Conservation (phyloP, 2,888 invertebrate genomes). For the Ochropleura leucogaster region DNA sequence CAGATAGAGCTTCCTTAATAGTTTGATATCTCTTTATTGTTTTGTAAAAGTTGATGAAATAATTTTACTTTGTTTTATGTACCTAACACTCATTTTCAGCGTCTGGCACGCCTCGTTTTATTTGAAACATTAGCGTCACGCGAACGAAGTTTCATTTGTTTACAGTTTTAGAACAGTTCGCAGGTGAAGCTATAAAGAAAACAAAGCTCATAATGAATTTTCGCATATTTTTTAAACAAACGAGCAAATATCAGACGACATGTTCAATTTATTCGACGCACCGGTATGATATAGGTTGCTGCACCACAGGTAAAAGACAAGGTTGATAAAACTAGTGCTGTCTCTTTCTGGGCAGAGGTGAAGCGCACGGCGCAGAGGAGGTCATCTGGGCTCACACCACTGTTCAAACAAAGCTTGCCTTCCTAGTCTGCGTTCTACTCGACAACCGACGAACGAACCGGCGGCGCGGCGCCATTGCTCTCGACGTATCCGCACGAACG, state of each 20-base stretch:
- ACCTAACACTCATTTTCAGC: slow-evolving; percentile 35
- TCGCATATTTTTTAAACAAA: slow-evolving; percentile 81
- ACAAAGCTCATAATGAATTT: slow-evolving; percentile 67
- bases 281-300: slow-evolving; percentile 88
- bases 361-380: slow-evolving; percentile 65
- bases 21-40: background rate
- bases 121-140: slow-evolving; percentile 57
- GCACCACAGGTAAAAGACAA: slow-evolving; percentile 83
- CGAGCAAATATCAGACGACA: slow-evolving; percentile 83
- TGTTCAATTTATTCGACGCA: slow-evolving; percentile 82
- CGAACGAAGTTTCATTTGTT: slow-evolving; percentile 57
- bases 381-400: slow-evolving; percentile 82
- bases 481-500: slow-evolving; percentile 88
- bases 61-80: background rate
- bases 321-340: slow-evolving; percentile 63
- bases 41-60: background rate
- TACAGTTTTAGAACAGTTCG: slow-evolving; percentile 51
- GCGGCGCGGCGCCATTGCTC: slow-evolving; percentile 86
- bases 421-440: slow-evolving; percentile 87
- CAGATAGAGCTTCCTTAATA: background rate
- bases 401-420: slow-evolving; percentile 89
- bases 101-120: slow-evolving; percentile 60
- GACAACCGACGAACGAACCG: slow-evolving; percentile 85
- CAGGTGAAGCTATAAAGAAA: slow-evolving; percentile 34
- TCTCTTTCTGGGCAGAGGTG: slow-evolving; percentile 71